Conservation (phyloP, 2,797 vertebrate species). For the Lophotriccus pileatus region DNA sequence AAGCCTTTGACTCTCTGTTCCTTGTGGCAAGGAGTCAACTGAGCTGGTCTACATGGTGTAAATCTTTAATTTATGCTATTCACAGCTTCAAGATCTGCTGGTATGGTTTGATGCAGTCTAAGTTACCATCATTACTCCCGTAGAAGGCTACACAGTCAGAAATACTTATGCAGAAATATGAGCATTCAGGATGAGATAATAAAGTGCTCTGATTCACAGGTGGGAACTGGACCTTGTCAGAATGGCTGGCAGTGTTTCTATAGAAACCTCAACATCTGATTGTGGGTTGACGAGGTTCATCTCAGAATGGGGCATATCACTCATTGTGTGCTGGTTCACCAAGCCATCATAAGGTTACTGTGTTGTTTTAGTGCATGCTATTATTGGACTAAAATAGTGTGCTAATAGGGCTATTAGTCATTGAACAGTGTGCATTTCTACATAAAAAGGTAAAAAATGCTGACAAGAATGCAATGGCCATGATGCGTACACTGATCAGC, state of each 20-base stretch:
- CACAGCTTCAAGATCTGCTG: neutral
- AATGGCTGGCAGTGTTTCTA: neutral
- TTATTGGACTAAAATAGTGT: neutral
- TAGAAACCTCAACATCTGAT: fast-evolving
- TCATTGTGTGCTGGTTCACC: neutral
- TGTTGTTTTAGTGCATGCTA: neutral
- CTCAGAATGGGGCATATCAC: neutral
- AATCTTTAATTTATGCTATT: neutral
- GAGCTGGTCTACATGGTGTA: neutral
- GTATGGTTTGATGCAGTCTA: neutral
- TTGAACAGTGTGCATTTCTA: neutral
- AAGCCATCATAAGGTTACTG: neutral
- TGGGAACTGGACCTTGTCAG: neutral
- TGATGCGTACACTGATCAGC: fast-evolving
- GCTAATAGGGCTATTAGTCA: neutral
- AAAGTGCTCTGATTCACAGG: neutral
- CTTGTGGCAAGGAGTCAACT: neutral
- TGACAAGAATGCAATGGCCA: fast-evolving
- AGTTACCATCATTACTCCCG: neutral
- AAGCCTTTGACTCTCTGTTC: neutral
- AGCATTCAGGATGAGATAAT: neutral
- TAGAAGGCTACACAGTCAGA: neutral
- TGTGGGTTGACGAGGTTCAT: fast-evolving
- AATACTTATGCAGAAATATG: neutral
- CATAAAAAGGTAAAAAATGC: neutral